Conservation (phyloP, 23 tunicate genomes). For the Styela clava region DNA sequence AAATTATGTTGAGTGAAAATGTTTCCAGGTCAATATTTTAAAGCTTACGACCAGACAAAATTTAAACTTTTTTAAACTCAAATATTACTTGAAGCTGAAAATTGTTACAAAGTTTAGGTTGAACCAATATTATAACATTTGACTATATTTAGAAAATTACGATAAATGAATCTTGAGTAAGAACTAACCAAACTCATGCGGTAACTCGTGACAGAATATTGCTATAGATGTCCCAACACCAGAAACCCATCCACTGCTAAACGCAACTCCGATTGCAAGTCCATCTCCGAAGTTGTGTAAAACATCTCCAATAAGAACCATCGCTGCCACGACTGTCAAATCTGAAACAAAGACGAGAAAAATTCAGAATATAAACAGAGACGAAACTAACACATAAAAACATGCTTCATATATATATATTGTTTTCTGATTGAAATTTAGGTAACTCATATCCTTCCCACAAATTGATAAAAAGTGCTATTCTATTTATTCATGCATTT, state of each 20-base stretch:
- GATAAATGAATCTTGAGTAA: background rate
- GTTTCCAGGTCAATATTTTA: background rate
- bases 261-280: conserved; percentile 90
- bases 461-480: no score
- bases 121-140: background rate
- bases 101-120: background rate
- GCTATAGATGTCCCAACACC: conserved; percentile 92
- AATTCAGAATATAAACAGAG: background rate
- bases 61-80: no score
- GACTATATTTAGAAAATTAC: background rate
- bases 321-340: conserved; percentile 45
- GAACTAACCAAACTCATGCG: conserved; percentile 87
- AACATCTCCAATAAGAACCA: conserved; percentile 79
- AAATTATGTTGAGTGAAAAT: background rate
- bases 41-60: background rate
- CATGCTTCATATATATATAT: no score
- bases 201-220: conserved; percentile 90
- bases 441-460: no score
- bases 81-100: background rate
- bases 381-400: no score
- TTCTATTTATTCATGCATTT: no score
- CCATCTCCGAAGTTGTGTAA: conserved; percentile 96
- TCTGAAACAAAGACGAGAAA: conserved; percentile 23
- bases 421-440: no score
- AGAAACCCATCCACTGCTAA: conserved; percentile 50